Conservation (phyloP, 2,888 invertebrate genomes). For the Criorhina ranunculi region DNA sequence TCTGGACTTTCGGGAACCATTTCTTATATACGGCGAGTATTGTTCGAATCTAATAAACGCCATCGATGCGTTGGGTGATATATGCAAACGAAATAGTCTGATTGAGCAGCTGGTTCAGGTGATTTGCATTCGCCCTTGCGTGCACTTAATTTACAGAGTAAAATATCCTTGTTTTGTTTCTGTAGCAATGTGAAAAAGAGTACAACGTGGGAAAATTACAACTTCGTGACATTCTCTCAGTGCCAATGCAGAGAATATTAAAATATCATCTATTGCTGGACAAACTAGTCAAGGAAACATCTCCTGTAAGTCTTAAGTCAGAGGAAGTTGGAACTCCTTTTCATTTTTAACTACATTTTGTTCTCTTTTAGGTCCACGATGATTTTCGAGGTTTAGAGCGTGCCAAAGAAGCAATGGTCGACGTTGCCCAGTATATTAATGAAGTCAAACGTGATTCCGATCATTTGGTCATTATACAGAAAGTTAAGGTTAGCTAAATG, state of each 20-base stretch:
- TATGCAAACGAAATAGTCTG: conserved; percentile 83
- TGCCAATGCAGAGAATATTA: conserved; percentile 99
- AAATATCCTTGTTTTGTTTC: conserved; percentile 58
- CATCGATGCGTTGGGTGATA: conserved; percentile 90
- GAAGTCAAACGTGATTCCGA: conserved; percentile 99
- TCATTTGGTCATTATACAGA: conserved; percentile 93
- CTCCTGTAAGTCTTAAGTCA: conserved; percentile 89
- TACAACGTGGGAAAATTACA: conserved; percentile 98
- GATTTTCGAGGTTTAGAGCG: conserved; percentile 93
- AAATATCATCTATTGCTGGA: conserved; percentile 98
- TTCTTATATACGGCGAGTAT: conserved; percentile 97
- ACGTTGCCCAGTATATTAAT: conserved; percentile 98
- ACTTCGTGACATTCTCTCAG: conserved; percentile 96
- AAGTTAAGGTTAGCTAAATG: conserved; percentile 90
- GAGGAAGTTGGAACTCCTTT: background rate
- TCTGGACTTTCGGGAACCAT: conserved; percentile 94
- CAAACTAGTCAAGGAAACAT: conserved; percentile 94
- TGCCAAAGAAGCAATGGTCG: conserved; percentile 97
- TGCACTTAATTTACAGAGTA: background rate
- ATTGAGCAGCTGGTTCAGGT: conserved; percentile 84
- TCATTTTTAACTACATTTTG: background rate
- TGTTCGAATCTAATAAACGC: conserved; percentile 96
- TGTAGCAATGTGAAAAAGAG: conserved; percentile 95
- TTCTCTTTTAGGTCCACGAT: conserved; percentile 88
- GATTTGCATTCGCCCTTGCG: background rate